Evolutionary conservation across 2,797 vertebrate species (phyloP).

Genomic region (Orestias chungarensis): DNA sequence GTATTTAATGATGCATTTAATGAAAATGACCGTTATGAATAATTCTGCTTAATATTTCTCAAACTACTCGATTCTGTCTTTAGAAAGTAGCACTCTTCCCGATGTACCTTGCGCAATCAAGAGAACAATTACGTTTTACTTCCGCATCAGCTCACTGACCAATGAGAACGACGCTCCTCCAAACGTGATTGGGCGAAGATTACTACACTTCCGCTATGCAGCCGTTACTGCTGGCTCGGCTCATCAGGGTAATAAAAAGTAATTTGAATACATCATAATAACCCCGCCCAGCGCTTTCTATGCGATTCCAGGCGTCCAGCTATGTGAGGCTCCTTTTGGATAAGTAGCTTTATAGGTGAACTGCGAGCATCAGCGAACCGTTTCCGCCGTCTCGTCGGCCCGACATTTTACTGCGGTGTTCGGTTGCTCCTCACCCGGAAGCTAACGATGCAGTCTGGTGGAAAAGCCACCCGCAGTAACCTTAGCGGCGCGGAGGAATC

Average conservation of each 20-base stretch:
- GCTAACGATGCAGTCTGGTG: constrained; percentile 60
- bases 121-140: neutral
- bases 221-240: neutral
- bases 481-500: neutral
- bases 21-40: too few species aligned
- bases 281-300: neutral
- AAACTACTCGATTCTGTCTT: too few species aligned
- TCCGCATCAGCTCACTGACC: constrained; percentile 11
- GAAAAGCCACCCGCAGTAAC: neutral
- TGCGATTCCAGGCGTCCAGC: constrained; percentile 31
- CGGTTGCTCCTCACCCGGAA: constrained; percentile 22
- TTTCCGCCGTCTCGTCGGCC: neutral
- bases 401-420: neutral
- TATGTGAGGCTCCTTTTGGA: constrained; percentile 55
- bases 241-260: neutral
- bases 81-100: too few species aligned
- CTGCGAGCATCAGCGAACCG: constrained; percentile 12
- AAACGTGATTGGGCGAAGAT: constrained; percentile 54
- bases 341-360: constrained; percentile 34
- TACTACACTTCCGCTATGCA: constrained; percentile 4
- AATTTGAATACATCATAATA: constrained; percentile 3
- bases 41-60: too few species aligned
- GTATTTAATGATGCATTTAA: neutral
- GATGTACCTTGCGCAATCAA: neutral
- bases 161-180: constrained; percentile 8